Evolutionary conservation across 2,113 vertebrate genomes (phyloP), one percentile per base, ranked within the genome.

Genomic region (Megaptera novaeangliae): DNA sequence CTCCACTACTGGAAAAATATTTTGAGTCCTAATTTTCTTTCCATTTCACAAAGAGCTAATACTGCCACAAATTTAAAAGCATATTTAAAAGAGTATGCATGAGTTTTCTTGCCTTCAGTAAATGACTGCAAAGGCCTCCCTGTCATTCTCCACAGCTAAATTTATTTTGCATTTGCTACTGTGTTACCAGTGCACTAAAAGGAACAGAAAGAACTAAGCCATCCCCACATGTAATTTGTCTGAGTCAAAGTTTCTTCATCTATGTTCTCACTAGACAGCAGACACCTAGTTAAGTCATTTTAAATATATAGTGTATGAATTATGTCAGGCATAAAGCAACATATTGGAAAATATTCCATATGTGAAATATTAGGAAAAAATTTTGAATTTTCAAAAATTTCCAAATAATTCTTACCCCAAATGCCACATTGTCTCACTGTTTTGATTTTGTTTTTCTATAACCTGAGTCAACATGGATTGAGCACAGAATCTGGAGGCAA

Each of bases 11-110:
- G 41, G 29, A 83, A 93, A 91, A 87, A 63, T 69, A 80, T 81
- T 95, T 77, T 72, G 59, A 84, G 84, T 88, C 36, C 85, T 88
- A 69, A 88, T 81, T 96, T 95, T 84, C 41, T 74, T 95, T 81
- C 59, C 29, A 59, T 90, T 92, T 94, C 69, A 68, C 39, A 41
- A 91, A 88, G 27, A 96, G 57, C 64, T 97, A 88, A 96, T 59
- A 52, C 80, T 59, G 46, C 36, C 57, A 94, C 44, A 88, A 74
- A 52, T 93, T 39, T 17, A 82, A 68, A 78, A 77, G 59, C 44
- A 80, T 39, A 71, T 55, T 86, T 81, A 91, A 88, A 88, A 91
- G 29, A 57, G 81, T 8, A 66, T 52, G 46, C 46, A 66, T 64
- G 39, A 36, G 36, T 36, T 93, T 63, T 63, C 74, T 78, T 74